phyloP scores from a whole-genome alignment of 2,888 invertebrate species.

The Galerucella calmariensis region DNA sequence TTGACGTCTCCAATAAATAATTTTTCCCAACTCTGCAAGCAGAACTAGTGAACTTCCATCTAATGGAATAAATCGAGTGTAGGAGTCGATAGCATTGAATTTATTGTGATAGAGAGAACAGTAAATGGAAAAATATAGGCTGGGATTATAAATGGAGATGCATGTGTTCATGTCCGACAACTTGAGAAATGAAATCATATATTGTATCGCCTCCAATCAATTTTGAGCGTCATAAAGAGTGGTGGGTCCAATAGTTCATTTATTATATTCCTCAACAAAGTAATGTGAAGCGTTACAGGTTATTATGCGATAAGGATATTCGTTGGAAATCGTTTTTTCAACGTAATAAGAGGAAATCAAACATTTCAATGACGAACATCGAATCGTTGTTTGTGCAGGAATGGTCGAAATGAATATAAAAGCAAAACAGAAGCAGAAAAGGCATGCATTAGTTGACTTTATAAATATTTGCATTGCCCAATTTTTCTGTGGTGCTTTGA shows the following conservation, averaged over 20 bases:
- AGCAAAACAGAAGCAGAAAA: no score
- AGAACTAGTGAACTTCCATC: constrained; percentile 24
- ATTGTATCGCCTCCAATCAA: constrained; percentile 30
- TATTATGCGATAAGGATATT: not conserved
- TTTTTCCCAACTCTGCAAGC: constrained; percentile 10
- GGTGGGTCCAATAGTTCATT: not conserved
- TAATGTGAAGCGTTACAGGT: not conserved
- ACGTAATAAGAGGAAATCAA: not conserved
- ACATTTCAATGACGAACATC: no score
- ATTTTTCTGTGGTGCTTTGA: no score
- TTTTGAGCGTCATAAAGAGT: not conserved
- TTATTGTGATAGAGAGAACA: constrained; percentile 28
- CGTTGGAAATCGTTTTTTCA: not conserved
- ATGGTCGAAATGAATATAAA: no score
- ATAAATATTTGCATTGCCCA: no score
- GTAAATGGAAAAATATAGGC: constrained; percentile 30
- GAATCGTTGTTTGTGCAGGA: no score
- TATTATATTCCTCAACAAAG: not conserved
- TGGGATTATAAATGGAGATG: constrained; percentile 29
- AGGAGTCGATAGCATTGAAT: constrained; percentile 36
- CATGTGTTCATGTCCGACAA: constrained; percentile 26
- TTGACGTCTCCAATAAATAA: not conserved
- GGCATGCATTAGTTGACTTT: no score
- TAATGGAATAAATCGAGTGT: constrained; percentile 36
- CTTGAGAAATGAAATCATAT: constrained; percentile 36